Evolutionary conservation across 2,888 invertebrate species (phyloP), one percentile per base, ranked within the genome.

Genomic region (Agrypnus murinus): DNA sequence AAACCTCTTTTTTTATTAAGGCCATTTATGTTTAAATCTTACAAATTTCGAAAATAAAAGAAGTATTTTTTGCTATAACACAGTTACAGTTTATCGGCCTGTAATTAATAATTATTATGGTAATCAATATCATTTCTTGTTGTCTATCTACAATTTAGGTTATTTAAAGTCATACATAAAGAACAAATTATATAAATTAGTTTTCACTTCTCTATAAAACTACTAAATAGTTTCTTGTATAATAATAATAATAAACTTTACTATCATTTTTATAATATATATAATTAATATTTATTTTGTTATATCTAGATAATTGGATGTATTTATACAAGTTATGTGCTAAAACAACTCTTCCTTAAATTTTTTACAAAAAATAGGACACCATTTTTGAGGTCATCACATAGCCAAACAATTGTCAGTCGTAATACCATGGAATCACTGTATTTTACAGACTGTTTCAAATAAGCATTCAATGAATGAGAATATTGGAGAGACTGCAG

Each of bases 181-280:
- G 50, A 63, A 69, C 63, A 69, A 69, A 69, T 69, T 69, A 69
- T 69, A 69, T 63, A 69, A 63, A 69, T 63, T 57, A 69, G 34
- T 63, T 63, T 57, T 45, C n/a, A 15, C 46, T 55, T 57, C 36
- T 45, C 36, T 69, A 45, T 60, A 69, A 36, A 69, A 45, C 64
- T 69, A 69, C 64, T 38, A 12, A 38, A 55, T 36, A 36, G n/a
- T 55, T 55, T n/a, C n/a, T 25, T 48, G 25, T 25, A 25, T 48
- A 25, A 43, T 58, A 25, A 25, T 48, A 25, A 43, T 58, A 25
- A 58, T 65, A 65, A 67, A 60, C n/a, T 53, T 67, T 32, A n/a
- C 60, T 67, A 67, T 60, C 53, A 60, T 53, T 60, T 31, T 55
- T 63, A 69, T 40, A 60, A 17, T 53, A 48, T n/a, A 15, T 36